Evolutionary conservation across 1,140 invertebrate species (phyloP), one percentile per base, ranked within the genome.

Genomic region (Maniola jurtina): DNA sequence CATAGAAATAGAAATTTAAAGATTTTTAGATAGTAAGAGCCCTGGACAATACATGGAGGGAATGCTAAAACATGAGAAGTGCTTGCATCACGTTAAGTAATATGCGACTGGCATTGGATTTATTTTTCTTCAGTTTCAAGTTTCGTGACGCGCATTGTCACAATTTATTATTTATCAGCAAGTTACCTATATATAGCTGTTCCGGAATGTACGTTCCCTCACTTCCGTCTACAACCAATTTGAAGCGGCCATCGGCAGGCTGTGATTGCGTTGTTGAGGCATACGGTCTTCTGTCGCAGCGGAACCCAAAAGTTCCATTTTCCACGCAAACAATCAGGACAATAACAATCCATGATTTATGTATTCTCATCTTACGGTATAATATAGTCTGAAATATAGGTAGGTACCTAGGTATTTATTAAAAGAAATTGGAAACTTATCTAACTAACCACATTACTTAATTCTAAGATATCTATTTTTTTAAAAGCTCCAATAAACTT

Each of bases 201-300:
- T 83, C 78, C 40, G 85, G 85, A 61, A 88, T 81, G 45, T 88
- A 88, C 6, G 75, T 74, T 40, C 79, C 73, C 11, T 87, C 79
- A 36, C 68, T 52, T 10, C 72, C 81, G 6, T 81, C 56, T 6
- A 89, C 71, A 7, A 64, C 40, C 6, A 89, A 61, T 54, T 83
- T 74, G 33, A 81, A 87, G 25, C 86, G 71, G 2, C 87, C 87
- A 71, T 89, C 87, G 0, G 86, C 61, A 13, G 77, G 64, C 7
- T 81, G 82, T 5, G 86, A 50, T 59, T 75, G 79, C 0, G 82
- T 77, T 0, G 73, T 83, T 0, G 84, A 73, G 0, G 84, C 86
- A 61, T 86, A 89, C 6, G 86, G 84, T 38, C 80, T 75, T 70
- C 86, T 73, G 42, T 89, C 83, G 70, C 87, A 89, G 25, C 84